Conservation (phyloP, 2,113 vertebrate genomes). For the Arvicanthis niloticus region DNA sequence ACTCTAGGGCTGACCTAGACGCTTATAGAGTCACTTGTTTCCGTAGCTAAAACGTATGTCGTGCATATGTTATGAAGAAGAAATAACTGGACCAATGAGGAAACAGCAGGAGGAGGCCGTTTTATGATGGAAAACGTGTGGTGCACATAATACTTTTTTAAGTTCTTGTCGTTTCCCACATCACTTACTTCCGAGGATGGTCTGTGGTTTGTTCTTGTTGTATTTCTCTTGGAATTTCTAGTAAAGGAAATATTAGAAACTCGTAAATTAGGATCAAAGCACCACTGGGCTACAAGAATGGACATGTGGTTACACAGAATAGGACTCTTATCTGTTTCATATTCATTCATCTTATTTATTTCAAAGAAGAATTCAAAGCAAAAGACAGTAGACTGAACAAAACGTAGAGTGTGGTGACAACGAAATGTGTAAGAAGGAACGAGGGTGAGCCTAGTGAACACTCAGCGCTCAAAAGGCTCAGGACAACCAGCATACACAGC, state of each 20-base stretch:
- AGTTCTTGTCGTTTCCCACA: conserved; percentile 52
- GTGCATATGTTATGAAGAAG: background rate
- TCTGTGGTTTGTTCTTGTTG: conserved; percentile 90
- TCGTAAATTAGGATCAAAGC: conserved; percentile 70
- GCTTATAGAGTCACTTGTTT: background rate
- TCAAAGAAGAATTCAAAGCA: conserved; percentile 61
- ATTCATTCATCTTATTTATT: conserved; percentile 20
- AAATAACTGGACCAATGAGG: background rate
- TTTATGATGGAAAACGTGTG: conserved; percentile 41
- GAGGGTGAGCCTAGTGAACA: background rate
- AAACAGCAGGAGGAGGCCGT: background rate
- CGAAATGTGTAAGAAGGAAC: background rate
- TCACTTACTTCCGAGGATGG: conserved; percentile 94
- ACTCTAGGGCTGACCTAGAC: background rate
- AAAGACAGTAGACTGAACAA: background rate
- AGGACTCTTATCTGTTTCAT: background rate
- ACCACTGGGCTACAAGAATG: background rate
- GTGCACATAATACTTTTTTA: conserved; percentile 14
- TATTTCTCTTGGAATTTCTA: conserved; percentile 94
- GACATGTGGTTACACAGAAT: background rate
- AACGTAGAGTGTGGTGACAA: background rate
- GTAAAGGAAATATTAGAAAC: conserved; percentile 79
- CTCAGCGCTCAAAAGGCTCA: background rate
- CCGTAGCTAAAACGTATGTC: conserved; percentile 8
- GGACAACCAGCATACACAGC: too few relatives aligned